phyloP scores from a whole-genome alignment of 2,888 invertebrate species.

The Nemurella pictetii region DNA sequence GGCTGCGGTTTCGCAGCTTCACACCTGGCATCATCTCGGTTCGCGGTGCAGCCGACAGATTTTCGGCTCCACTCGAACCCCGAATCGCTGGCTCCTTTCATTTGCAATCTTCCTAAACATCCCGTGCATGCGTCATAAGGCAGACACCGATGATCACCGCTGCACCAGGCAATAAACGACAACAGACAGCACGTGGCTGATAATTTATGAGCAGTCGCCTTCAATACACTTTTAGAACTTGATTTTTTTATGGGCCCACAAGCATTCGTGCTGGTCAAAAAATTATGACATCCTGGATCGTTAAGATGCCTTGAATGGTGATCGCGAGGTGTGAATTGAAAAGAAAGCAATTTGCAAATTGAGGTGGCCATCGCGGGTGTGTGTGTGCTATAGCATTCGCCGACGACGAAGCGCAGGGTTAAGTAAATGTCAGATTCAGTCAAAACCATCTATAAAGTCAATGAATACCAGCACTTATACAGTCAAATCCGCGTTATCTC shows the following conservation, averaged over 20 bases:
- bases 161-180: background rate
- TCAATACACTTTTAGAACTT: background rate
- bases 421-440: no score
- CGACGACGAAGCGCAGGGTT: no score
- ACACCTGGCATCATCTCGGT: slow-evolving; percentile 30
- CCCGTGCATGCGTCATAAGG: no score
- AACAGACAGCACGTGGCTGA: background rate
- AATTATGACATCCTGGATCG: background rate
- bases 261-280: background rate
- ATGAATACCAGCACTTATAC: background rate
- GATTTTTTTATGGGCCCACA: background rate
- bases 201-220: background rate
- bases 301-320: background rate
- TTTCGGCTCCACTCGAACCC: background rate
- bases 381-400: background rate
- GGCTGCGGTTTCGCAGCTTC: slow-evolving; percentile 31
- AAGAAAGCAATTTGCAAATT: background rate
- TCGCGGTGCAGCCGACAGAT: background rate
- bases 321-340: background rate
- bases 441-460: no score
- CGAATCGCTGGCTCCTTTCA: background rate
- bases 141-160: background rate
- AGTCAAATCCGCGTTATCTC: background rate
- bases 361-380: background rate
- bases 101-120: background rate